Evolutionary conservation across 2,113 vertebrate genomes (phyloP), one percentile per base, ranked within the genome.

Genomic region (Rhinoderma darwinii): DNA sequence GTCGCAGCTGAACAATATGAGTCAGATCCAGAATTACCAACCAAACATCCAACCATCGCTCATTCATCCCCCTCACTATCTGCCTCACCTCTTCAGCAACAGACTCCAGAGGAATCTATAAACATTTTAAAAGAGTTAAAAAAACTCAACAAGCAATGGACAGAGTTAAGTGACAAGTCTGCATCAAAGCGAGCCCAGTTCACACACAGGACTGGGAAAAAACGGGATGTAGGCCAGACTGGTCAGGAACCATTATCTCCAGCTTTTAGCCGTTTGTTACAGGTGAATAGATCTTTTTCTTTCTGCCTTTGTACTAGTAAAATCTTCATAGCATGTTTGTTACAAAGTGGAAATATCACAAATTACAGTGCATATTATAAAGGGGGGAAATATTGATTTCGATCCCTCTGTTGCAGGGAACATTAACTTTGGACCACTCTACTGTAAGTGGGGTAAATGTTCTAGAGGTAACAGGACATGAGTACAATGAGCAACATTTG

Each of bases 1-100:
- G 76, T 84, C 88, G 5, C 83, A 96, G 95, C 92, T 91, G 76
- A 56, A 85, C 91, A 93, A 63, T 86, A 91, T 82, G 20, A 20
- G 47, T 89, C 90, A 63, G 92, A 91, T 80, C 84, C 44, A 73
- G 85, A 84, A 87, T 82, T 80, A 82, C 73, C 54, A 74, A 84
- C 89, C 39, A 92, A 91, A 35, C 87, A 66, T 41, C 51, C 27
- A 39, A 83, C 20, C 11, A 51, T 87, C 78, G 88, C 88, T 75
- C 89, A 86, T 0, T 5, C 88, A 32, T 91, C 91, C 56, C 76
- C 66, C n/a, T 86, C 79, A 63, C 88, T 83, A 80, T 89, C 89
- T 88, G 54, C 88, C 20, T 88, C 90, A 51, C 87, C 89, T 10
- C 44, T 88, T 87, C 91, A 90, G 77, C 74, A 5, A 56, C 4